A percentile compares a stretch with the other conserved stretches of the same genome.
phyloP scores from a whole-genome alignment of 1,140 invertebrate species.

The Papilio polyxenes region DNA sequence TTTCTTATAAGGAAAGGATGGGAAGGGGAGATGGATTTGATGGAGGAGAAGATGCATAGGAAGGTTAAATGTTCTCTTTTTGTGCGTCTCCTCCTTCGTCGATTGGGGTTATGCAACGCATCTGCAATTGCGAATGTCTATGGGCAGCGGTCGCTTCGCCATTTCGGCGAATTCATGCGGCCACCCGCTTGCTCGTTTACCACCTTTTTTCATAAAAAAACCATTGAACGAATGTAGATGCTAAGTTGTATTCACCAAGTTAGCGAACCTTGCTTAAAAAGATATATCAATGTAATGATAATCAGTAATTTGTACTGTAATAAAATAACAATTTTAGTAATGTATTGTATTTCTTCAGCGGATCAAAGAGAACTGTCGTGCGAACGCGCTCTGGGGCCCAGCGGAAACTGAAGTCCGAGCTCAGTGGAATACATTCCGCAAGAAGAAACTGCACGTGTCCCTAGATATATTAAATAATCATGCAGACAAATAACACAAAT shows the following conservation, averaged over 20 bases:
- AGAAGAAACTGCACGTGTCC: constrained; percentile 19
- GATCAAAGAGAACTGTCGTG: constrained; percentile 53
- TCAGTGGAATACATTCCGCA: constrained; percentile 51
- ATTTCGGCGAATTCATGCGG: too few relatives aligned
- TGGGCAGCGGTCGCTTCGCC: too few relatives aligned
- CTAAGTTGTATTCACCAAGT: neutral
- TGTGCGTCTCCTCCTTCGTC: too few relatives aligned
- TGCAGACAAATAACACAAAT: constrained; percentile 1
- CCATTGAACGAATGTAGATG: neutral
- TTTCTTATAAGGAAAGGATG: too few relatives aligned
- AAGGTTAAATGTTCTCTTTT: too few relatives aligned
- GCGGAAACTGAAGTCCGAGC: constrained; percentile 55
- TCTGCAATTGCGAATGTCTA: too few relatives aligned
- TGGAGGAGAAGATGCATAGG: too few relatives aligned
- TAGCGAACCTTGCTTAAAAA: neutral
- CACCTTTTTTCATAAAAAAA: too few relatives aligned
- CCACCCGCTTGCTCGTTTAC: too few relatives aligned
- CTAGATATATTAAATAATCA: neutral
- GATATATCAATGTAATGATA: neutral
- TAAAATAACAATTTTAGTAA: neutral
- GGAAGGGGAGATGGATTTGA: too few relatives aligned
- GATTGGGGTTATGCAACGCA: too few relatives aligned
- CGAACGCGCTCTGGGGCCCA: constrained; percentile 65
- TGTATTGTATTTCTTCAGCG: constrained; percentile 54
- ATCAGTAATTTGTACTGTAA: too few relatives aligned